Evolutionary conservation across 2,113 vertebrate genomes (phyloP), one percentile per base, ranked within the genome.

Genomic region (Thymallus thymallus): DNA sequence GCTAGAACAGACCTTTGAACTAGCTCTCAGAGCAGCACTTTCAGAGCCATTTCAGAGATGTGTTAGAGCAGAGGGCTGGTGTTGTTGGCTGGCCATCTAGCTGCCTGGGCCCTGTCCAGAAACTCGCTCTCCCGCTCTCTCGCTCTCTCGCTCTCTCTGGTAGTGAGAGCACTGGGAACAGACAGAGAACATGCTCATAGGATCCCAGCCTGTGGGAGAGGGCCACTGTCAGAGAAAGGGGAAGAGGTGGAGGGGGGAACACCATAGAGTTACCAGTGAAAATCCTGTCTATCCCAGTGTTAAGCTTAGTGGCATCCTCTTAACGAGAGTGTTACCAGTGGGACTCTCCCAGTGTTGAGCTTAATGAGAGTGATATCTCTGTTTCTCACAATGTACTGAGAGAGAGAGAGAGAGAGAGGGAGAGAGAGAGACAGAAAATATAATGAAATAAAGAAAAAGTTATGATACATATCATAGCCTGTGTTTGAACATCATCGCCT

Each of bases 21-120:
- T 77, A 76, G 77, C 29, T 29, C 45, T 73, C 73, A 73, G 6
- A 16, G 69, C 12, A 55, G 13, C 26, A 26, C 1, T 26, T 26
- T 26, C 26, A 26, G 26, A 45, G 41, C 41, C 5, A 26, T 26
- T 26, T 26, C 26, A 26, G 26, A 26, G 26, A 10, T 64, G 46
- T 48, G 46, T 48, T 48, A 68, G 35, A 73, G 83, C 79, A 72
- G 72, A 74, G 71, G 81, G 64, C 74, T 51, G 48, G 60, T 90
- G 88, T 91, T 91, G 88, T 92, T 93, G 88, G 88, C 90, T 72
- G 71, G 55, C 51, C 65, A 5, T n/a, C 55, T 22, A 20, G 78
- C 23, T 5, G 56, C 75, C 48, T 84, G 77, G 69, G 82, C 71
- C 77, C 68, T 23, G 72, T 85, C 85, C 87, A 80, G 74, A 79